Evolutionary conservation across 1,140 invertebrate species (phyloP).

Genomic region (Chrysopa pallens): DNA sequence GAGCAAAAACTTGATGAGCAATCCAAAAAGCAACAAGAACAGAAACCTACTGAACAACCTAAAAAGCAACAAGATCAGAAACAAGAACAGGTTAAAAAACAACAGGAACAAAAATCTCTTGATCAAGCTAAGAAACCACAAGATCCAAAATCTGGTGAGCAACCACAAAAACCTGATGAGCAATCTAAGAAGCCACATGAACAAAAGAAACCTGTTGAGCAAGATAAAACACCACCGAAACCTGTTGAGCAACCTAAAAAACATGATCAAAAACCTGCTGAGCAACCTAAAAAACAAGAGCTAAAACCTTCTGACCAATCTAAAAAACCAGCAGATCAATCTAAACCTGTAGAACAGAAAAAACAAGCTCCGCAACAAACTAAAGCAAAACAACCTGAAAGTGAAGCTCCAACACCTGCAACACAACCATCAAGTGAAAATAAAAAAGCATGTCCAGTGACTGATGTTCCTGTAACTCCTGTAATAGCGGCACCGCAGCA

Average conservation of each 20-base stretch:
- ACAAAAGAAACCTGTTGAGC: not conserved
- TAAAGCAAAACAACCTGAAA: not conserved
- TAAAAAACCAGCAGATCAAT: conserved; percentile 7
- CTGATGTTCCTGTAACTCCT: too few species aligned
- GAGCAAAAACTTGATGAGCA: not conserved
- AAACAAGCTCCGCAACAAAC: conserved; percentile 4
- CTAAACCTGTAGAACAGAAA: conserved; percentile 24
- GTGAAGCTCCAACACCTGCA: conserved; percentile 1
- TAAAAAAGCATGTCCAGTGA: too few species aligned
- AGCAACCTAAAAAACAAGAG: conserved; percentile 6
- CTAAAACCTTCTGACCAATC: conserved; percentile 6
- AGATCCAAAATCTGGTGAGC: conserved; percentile 8
- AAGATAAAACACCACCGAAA: conserved; percentile 6
- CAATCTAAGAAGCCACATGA: conserved; percentile 2
- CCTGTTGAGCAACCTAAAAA: conserved; percentile 5
- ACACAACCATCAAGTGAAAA: too few species aligned
- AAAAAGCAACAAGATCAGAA: conserved; percentile 6
- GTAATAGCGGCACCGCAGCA: not conserved
- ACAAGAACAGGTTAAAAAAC: conserved; percentile 1
- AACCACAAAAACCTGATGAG: conserved; percentile 5
- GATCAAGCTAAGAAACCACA: conserved; percentile 6
- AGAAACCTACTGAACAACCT: conserved; percentile 6
- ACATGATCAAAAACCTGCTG: not conserved
- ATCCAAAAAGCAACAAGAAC: conserved; percentile 1
- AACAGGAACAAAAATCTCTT: conserved; percentile 1